Evolutionary conservation across 2,113 vertebrate genomes (phyloP), one percentile per base, ranked within the genome.

Genomic region (Paratilapia polleni): DNA sequence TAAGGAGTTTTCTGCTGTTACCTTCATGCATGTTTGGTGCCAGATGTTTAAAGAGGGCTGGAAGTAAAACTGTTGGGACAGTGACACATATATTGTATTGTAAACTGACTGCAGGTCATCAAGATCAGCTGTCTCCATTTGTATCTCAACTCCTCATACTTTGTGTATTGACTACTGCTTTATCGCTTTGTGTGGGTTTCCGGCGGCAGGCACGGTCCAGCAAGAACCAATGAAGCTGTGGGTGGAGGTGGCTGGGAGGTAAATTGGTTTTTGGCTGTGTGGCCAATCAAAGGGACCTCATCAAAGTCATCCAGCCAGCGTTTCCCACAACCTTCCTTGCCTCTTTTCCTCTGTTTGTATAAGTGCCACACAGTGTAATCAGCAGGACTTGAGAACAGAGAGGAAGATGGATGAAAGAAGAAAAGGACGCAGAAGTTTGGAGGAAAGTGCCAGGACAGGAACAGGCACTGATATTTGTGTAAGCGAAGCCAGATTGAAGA

Each of bases 211-310:
- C 28, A 11, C 19, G 66, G 66, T 56, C 81, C 61, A 49, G 36
- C 31, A 10, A 73, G 75, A 81, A 58, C 77, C 58, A 78, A 26
- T 68, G 73, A 62, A 60, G 52, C 80, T 57, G 52, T 73, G 62
- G 63, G 59, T 84, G 83, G 78, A 76, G 59, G 86, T 68, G 68
- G 57, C 41, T 57, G 38, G 76, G 64, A 82, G 85, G 79, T 90
- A 88, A 92, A 92, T 91, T 87, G 73, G 58, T 91, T 90, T 91
- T 88, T 89, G 80, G 79, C 79, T 88, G 82, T 86, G 82, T 87
- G 88, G 89, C 82, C 83, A 91, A 94, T 94, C 93, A 94, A 94
- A 94, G 91, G 54, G 66, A 88, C 91, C 88, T 92, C 91, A 94
- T 95, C 93, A 95, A 95, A 95, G 90, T 83, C 75, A 77, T 80